Base-by-base conservation (phyloP, 2,797 vertebrate species). In the Clarias fuscus region DNA sequence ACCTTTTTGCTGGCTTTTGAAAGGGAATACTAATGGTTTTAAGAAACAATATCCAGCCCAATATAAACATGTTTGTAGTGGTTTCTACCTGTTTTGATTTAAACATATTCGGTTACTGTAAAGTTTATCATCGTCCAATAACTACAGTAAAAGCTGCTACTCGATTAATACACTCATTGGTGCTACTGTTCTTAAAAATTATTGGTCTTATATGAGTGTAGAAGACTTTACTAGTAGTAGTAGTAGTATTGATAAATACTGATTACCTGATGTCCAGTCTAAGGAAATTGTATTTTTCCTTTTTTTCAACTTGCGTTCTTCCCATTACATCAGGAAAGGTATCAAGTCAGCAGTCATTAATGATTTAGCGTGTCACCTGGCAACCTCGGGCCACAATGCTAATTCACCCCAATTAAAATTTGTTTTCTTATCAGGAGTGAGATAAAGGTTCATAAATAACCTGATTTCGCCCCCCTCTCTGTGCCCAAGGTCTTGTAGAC, bases 341-440 rank as follows among this genome's bases (percentile, higher is more conserved):
- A 4, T 65, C 82, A 43, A 65, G 80, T 84, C 59, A 80, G 80
- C 84, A 43, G 18, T 56, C 84, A 78, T 86, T 88, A 88, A 89
- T 88, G 86, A 90, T 92, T 90, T 90, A 89, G 89, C 1, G 15
- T 77, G 77, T 88, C 83, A 89, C 90, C 90, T 84, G 75, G 86
- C 86, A 88, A 90, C 86, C 89, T 88, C 78, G 65, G 86, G 83
- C 84, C 84, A 88, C 37, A 88, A 88, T 87, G 88, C 91, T 93
- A 90, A 93, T 94, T 94, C 91, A 88, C 81, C 90, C 90, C 91
- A 93, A 93, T 95, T 94, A 93, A 85, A 92, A 89, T 90, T 87
- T 22, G 30, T 87, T 91, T 91, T 91, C 86, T 87, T 64, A 71
- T 91, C 92, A 89, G 91, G 89, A 75, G 68, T 43, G 78, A 81